These are phyloP conservation scores for Sarotherodon lohbergeri DNA, from an alignment of 2,113 vertebrate genomes.

Conservation along the genomic window DNA sequence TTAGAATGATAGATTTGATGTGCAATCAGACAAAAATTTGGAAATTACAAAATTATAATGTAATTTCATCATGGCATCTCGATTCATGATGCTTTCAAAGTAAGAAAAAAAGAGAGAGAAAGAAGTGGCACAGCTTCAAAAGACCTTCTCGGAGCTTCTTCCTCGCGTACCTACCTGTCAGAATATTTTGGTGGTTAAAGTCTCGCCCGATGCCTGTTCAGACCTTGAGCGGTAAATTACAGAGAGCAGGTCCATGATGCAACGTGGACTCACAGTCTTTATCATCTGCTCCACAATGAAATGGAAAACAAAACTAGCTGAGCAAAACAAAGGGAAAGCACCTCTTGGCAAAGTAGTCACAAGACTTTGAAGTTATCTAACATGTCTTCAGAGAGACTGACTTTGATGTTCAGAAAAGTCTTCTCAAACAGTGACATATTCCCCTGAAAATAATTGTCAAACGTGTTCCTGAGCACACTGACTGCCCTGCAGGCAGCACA, in stretches of 20 bases:
- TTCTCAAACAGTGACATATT: constrained; percentile 56
- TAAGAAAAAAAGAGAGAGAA: background rate
- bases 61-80: background rate
- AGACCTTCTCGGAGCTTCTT: background rate
- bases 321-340: constrained; percentile 53
- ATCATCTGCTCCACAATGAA: constrained; percentile 26
- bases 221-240: constrained; percentile 27
- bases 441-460: constrained; percentile 64
- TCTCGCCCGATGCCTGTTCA: background rate
- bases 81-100: background rate
- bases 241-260: constrained; percentile 43
- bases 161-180: background rate
- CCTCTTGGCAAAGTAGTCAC: constrained; percentile 56
- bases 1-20: background rate
- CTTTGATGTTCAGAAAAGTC: constrained; percentile 65
- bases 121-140: background rate
- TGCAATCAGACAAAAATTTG: background rate
- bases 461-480: constrained; percentile 25
- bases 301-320: constrained; percentile 48
- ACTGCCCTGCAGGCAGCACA: constrained; percentile 43
- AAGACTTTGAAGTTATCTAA: constrained; percentile 70
- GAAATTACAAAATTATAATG: background rate
- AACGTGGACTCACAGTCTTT: constrained; percentile 28
- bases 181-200: background rate
- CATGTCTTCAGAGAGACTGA: constrained; percentile 61